Evolutionary conservation across 2,797 vertebrate species (phyloP).

Genomic region (Etheostoma perlongum): DNA sequence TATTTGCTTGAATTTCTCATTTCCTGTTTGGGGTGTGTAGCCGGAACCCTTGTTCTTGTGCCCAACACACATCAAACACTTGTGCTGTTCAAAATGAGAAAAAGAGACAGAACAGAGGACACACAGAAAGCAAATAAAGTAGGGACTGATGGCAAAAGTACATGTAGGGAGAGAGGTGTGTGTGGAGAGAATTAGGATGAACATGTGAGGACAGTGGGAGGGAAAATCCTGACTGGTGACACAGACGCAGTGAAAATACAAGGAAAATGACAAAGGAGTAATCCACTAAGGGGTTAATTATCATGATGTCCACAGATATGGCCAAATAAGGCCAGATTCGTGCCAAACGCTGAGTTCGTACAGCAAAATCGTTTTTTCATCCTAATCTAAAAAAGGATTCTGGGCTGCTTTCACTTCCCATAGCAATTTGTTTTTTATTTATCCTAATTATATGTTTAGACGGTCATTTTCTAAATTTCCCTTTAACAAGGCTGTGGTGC

Average conservation of each 20-base stretch:
- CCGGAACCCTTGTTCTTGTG: constrained; percentile 81
- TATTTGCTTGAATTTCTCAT: constrained; percentile 83
- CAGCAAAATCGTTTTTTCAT: constrained; percentile 23
- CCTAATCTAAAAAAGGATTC: constrained; percentile 59
- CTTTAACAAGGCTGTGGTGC: constrained; percentile 75
- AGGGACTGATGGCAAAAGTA: constrained; percentile 27
- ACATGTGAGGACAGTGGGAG: constrained; percentile 17
- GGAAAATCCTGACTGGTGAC: constrained; percentile 34
- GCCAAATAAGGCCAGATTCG: constrained; percentile 46
- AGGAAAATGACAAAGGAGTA: constrained; percentile 23
- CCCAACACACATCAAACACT: constrained; percentile 82
- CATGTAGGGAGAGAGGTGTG: constrained; percentile 39
- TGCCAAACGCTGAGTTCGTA: constrained; percentile 37
- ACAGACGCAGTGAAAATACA: constrained; percentile 30
- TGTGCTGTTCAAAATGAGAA: constrained; percentile 42
- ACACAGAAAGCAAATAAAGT: constrained; percentile 32
- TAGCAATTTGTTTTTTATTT: constrained; percentile 75
- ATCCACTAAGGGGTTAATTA: constrained; percentile 46
- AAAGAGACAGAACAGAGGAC: constrained; percentile 37
- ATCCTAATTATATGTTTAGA: constrained; percentile 77
- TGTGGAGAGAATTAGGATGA: constrained; percentile 24
- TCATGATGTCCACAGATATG: constrained; percentile 26
- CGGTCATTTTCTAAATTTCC: constrained; percentile 70
- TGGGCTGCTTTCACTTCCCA: constrained; percentile 55
- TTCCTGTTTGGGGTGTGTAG: constrained; percentile 87